phyloP scores from a whole-genome alignment of 2,888 invertebrate genomes.

The Steinernema carpocapsae region DNA sequence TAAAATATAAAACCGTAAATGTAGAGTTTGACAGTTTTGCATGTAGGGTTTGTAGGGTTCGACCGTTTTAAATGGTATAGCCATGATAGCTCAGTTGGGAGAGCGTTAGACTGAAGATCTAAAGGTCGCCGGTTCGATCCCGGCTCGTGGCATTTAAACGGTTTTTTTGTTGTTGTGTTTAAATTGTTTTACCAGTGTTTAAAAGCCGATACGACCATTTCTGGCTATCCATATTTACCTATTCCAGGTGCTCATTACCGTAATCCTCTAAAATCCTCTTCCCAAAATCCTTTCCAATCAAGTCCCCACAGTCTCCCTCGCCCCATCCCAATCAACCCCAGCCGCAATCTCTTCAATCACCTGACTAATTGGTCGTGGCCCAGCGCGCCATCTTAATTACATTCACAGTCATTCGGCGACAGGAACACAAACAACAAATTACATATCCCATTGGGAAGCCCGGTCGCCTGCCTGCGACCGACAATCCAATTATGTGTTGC shows the following conservation, averaged over 20 bases:
- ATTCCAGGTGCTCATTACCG: neutral
- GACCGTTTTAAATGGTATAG: too few relatives aligned
- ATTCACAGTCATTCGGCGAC: constrained; percentile 29
- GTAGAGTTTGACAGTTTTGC: too few relatives aligned
- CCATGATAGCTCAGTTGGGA: constrained; percentile 69
- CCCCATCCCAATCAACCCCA: neutral
- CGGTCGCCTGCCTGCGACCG: neutral
- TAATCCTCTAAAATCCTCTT: constrained; percentile 13
- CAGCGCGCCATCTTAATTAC: constrained; percentile 26
- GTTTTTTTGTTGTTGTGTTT: too few relatives aligned
- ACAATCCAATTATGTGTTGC: constrained; percentile 31
- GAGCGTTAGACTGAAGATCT: constrained; percentile 70
- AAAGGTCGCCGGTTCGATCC: constrained; percentile 69
- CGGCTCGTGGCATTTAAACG: constrained; percentile 66
- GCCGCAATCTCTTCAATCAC: constrained; percentile 14
- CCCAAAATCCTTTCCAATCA: neutral
- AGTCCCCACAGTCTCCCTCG: neutral
- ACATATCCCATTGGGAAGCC: constrained; percentile 23
- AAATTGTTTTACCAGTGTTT: too few relatives aligned
- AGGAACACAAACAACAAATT: constrained; percentile 25
- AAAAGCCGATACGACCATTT: too few relatives aligned
- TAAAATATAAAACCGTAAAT: too few relatives aligned
- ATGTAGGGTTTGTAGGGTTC: too few relatives aligned
- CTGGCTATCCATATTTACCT: neutral
- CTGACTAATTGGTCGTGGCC: constrained; percentile 30